phyloP scores from a whole-genome alignment of 2,888 invertebrate genomes.

The Artemia sinica region DNA sequence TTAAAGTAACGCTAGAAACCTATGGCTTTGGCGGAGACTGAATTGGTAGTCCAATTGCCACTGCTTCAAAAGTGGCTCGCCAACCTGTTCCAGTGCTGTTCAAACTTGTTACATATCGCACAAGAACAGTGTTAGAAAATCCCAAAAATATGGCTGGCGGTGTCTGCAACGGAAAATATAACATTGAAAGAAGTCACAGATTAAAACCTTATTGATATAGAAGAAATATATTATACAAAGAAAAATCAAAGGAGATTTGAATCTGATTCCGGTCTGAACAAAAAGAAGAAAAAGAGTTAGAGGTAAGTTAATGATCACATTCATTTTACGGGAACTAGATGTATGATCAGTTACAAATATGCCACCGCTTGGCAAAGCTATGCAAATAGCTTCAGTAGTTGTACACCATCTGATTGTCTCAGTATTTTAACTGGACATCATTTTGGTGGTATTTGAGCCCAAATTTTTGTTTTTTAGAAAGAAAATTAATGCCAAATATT shows the following conservation, averaged over 20 bases:
- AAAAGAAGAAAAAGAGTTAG: slow-evolving; percentile 16
- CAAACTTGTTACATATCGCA: slow-evolving; percentile 45
- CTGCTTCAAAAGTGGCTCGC: slow-evolving; percentile 35
- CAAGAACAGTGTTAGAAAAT: slow-evolving; percentile 38
- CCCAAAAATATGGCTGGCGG: slow-evolving; percentile 41
- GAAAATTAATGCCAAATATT: too few relatives aligned
- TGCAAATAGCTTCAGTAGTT: too few relatives aligned
- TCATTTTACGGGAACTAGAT: slow-evolving; percentile 30
- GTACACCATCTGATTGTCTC: too few relatives aligned
- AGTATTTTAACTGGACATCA: too few relatives aligned
- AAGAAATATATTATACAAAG: too few relatives aligned
- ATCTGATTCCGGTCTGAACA: slow-evolving; percentile 32
- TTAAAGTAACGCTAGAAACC: too few relatives aligned
- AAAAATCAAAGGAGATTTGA: slow-evolving; percentile 17
- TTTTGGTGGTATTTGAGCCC: too few relatives aligned
- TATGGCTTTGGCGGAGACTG: too few relatives aligned
- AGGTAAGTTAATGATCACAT: background rate
- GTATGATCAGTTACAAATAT: slow-evolving; percentile 34
- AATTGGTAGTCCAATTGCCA: background rate
- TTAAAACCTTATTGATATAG: too few relatives aligned
- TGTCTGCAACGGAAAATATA: slow-evolving; percentile 35
- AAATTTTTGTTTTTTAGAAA: too few relatives aligned
- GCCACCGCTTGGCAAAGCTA: slow-evolving; percentile 27
- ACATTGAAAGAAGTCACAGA: too few relatives aligned
- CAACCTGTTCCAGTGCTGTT: slow-evolving; percentile 58